These are phyloP conservation scores for Notospermus geniculatus DNA, from an alignment of 1,140 invertebrate genomes.

Conservation along the genomic window DNA sequence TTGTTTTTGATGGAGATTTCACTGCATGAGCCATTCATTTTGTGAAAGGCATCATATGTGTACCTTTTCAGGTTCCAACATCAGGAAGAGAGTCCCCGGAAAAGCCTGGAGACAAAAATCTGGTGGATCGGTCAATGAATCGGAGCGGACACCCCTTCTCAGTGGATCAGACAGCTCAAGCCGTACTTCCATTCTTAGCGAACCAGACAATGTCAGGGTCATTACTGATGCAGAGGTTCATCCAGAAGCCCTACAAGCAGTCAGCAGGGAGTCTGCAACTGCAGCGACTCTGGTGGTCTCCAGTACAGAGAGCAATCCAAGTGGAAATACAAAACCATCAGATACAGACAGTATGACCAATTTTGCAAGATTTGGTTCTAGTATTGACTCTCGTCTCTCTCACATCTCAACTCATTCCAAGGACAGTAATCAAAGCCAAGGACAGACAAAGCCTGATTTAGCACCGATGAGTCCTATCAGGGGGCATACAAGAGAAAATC, in stretches of 20 bases:
- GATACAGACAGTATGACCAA: constrained; percentile 1
- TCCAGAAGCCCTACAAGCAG: not conserved
- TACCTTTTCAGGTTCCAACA: constrained; percentile 2
- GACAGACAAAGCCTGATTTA: no score
- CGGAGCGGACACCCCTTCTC: constrained; percentile 1
- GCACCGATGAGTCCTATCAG: no score
- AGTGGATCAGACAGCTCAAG: not conserved
- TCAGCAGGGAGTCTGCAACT: not conserved
- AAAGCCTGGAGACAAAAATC: not conserved
- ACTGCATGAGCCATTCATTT: not conserved
- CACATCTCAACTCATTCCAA: no score
- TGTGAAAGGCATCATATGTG: not conserved
- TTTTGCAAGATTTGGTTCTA: not conserved
- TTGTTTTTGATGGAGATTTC: not conserved
- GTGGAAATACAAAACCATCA: not conserved
- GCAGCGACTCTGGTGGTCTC: not conserved
- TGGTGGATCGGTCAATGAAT: not conserved
- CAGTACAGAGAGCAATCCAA: not conserved
- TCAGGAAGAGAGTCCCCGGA: not conserved
- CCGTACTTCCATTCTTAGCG: not conserved
- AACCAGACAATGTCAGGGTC: not conserved
- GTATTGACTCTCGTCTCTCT: not conserved
- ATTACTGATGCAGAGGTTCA: no score
- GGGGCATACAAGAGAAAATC: no score
- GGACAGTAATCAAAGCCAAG: no score